Base-by-base conservation (phyloP, 2,888 invertebrate species). In the Drosophila nr. perissopoda region DNA sequence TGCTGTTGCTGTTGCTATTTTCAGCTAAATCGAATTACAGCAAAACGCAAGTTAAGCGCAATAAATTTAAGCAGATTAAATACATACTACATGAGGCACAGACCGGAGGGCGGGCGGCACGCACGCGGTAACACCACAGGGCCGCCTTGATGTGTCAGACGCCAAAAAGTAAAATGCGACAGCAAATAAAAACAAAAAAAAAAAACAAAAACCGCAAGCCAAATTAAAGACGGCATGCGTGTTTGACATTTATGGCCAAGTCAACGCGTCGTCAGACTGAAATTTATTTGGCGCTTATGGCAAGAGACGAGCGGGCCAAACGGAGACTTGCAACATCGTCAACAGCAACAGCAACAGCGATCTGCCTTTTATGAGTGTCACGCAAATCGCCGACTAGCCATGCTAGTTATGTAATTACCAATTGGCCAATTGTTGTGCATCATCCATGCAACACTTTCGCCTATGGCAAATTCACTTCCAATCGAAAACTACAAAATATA, bases 31-130 rank as follows among this genome's bases (percentile, higher is more conserved):
- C 76, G 60, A 89, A 87, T 87, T 89, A 85, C 81, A 83, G 64
- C 49, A 69, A 85, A 83, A 76, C 66, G 64, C 65, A 56, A 72
- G 61, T 58, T 75, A 69, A 79, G 71, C 69, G 84, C 87, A 86
- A 85, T 85, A 84, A 87, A 84, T 89, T 80, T 69, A 70, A 89
- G 85, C 85, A 84, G 89, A 87, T 87, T 86, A 89, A 27, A 56
- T 27, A 56, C 54, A 27, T 27, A 33, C 18, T 10, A 27, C 77
- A 76, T 56, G 82, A 62, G 67, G 42, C 57, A 54, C 36, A 21
- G 29, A 38, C 27, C 45, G 38, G 64, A 63, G 72, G 76, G 61
- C 62, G 73, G 68, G 48, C 40, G 68, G 61, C 68, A 70, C 66
- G 48, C 45, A 36, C 48, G 62, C 60, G 62, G 53, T 48, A 64